Percentiles rank a stretch among this genome's conserved stretches.
These are phyloP conservation scores for Astur gentilis DNA, from an alignment of 2,113 vertebrate genomes.

Conservation along the genomic window DNA sequence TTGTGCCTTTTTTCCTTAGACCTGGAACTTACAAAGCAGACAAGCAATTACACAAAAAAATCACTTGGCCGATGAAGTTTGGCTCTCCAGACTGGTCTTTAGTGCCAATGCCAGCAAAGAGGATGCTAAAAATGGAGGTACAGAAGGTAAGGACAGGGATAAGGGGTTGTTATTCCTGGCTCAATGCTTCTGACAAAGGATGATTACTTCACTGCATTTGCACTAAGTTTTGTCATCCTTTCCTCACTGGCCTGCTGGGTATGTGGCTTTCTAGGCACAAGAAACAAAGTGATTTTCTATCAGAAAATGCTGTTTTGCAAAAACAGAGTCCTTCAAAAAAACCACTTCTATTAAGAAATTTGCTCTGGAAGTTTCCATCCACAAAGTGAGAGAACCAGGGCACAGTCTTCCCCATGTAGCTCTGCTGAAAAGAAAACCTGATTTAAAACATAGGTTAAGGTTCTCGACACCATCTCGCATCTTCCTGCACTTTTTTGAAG, in stretches of 20 bases:
- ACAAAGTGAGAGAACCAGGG: background rate
- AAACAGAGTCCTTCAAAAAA: background rate
- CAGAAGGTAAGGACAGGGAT: background rate
- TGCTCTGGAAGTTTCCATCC: background rate
- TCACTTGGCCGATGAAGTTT: slow-evolving; percentile 87
- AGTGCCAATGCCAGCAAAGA: slow-evolving; percentile 67
- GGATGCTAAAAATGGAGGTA: slow-evolving; percentile 77
- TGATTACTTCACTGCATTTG: background rate
- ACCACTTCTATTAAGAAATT: background rate
- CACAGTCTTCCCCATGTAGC: rapidly evolving
- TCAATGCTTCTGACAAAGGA: background rate
- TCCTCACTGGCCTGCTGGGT: background rate
- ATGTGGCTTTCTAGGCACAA: background rate
- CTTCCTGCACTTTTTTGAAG: background rate
- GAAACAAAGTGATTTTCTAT: background rate
- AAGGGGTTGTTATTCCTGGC: background rate
- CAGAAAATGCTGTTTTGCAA: background rate
- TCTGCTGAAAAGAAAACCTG: background rate
- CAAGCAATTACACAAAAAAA: slow-evolving; percentile 33
- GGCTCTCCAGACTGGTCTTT: slow-evolving; percentile 83
- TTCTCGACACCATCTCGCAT: rapidly evolving
- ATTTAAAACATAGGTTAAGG: background rate
- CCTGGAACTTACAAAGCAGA: slow-evolving; percentile 76
- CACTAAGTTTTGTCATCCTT: background rate
- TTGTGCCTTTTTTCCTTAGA: slow-evolving; percentile 54